These are phyloP conservation scores for Hydrozoanthus gracilis DNA, from an alignment of 92 coral and sea anemone genomes.

Conservation along the genomic window DNA sequence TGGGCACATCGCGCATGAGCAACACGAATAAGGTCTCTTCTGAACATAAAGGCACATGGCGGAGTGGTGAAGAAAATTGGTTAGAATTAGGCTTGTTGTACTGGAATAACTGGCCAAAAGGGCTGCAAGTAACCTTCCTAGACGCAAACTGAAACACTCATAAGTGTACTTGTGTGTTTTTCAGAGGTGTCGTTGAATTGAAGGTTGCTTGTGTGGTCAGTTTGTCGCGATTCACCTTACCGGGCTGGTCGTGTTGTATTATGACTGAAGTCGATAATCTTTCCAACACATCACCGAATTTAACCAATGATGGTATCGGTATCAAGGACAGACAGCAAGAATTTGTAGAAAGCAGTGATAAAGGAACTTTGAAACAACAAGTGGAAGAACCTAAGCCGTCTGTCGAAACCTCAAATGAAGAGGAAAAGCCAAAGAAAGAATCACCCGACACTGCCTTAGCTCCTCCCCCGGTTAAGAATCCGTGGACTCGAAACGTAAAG, in stretches of 20 bases:
- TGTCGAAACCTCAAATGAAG: slow-evolving; percentile 60
- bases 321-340: slow-evolving; percentile 40
- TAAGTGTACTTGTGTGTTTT: slow-evolving; percentile 76
- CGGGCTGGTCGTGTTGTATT: slow-evolving; percentile 84
- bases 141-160: slow-evolving; percentile 95
- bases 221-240: slow-evolving; percentile 68
- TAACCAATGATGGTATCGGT: slow-evolving; percentile 72
- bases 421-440: slow-evolving; percentile 61
- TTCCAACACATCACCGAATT: slow-evolving; percentile 79
- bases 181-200: slow-evolving; percentile 92
- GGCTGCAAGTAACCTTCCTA: slow-evolving; percentile 92
- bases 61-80: slow-evolving; percentile 82
- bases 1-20: slow-evolving; percentile 41
- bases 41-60: slow-evolving; percentile 93
- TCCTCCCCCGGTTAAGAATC: slow-evolving; percentile 93
- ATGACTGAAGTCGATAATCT: slow-evolving; percentile 96
- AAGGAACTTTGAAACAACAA: slow-evolving; percentile 47
- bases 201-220: slow-evolving; percentile 92
- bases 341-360: slow-evolving; percentile 43
- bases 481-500: slow-evolving; percentile 89
- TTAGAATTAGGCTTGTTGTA: slow-evolving; percentile 66
- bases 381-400: slow-evolving; percentile 52
- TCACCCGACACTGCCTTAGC: slow-evolving; percentile 55
- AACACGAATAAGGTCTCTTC: slow-evolving; percentile 59
- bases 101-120: slow-evolving; percentile 65